Evolutionary conservation across 2,113 vertebrate genomes (phyloP), one percentile per base, ranked within the genome.

Genomic region (Rhinichthys klamathensis): DNA sequence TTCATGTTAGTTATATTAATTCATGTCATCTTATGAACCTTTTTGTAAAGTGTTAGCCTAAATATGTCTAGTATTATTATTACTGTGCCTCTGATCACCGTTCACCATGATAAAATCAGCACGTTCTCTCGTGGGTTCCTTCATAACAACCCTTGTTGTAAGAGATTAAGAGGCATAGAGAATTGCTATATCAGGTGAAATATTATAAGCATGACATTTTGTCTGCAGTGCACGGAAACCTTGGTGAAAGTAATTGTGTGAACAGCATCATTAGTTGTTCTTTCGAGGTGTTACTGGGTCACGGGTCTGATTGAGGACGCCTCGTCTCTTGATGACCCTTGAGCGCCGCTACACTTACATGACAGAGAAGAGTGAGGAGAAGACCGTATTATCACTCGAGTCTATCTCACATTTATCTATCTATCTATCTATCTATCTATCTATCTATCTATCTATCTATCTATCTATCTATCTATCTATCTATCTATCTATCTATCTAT

Each of bases 191-290:
- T 75, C 44, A 76, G 74, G 74, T 54, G 49, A 54, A 54, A 76
- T 76, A 76, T 27, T 76, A 76, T 76, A 54, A 76, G 49, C 27
- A 18, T 76, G 46, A 54, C 49, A 54, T 76, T 54, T 54, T 11
- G 27, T 49, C 49, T 49, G 44, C 7, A 18, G 46, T 32, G 32
- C 74, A 32, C 21, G 46, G 15, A 54, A 32, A 54, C 44, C 46
- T 76, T 11, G 12, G 15, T 75, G 2, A 27, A 54, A 76, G 69
- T 44, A 72, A 44, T n/a, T 21, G 25, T 49, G 74, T 54, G 44
- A 76, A 79, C 35, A 5, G 25, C 61, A 23, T 69, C 61, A 69
- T 69, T 69, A 69, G 44, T 13, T 69, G 9, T 49, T 69, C 44
- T 69, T 12, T 21, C 16, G 9, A 27, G 21, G 49, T 30, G 61